These are phyloP conservation scores for Apis florea DNA, from an alignment of 1,140 invertebrate species.

Conservation along the genomic window DNA sequence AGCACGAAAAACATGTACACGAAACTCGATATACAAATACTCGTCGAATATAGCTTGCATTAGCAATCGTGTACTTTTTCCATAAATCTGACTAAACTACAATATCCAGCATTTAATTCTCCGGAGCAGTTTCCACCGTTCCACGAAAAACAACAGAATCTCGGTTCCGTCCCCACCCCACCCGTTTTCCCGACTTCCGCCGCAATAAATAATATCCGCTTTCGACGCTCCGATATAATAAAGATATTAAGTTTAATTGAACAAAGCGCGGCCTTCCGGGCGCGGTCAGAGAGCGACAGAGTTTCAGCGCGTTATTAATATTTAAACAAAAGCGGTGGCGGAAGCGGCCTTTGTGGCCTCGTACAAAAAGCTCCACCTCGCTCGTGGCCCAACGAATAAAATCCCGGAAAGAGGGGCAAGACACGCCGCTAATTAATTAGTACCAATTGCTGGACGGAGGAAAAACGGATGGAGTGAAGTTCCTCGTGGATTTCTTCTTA, in stretches of 20 bases:
- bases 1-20: no score
- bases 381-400: slow-evolving; percentile 14
- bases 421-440: slow-evolving; percentile 36
- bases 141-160: neutral
- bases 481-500: neutral
- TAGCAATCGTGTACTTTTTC: neutral
- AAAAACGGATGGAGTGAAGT: neutral
- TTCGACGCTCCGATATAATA: slow-evolving; percentile 55
- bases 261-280: slow-evolving; percentile 55
- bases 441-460: slow-evolving; percentile 14
- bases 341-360: slow-evolving; percentile 53
- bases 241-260: slow-evolving; percentile 70
- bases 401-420: slow-evolving; percentile 28
- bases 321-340: slow-evolving; percentile 65
- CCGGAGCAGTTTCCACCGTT: neutral
- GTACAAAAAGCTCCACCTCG: slow-evolving; percentile 42
- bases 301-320: slow-evolving; percentile 66
- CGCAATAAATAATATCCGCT: slow-evolving; percentile 59
- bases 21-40: no score
- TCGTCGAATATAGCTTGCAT: no score
- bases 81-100: neutral
- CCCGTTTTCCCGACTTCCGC: slow-evolving; percentile 4
- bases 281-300: slow-evolving; percentile 47
- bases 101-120: neutral
- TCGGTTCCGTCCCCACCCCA: neutral